Base-by-base conservation (phyloP, 2,888 invertebrate species). In the Hirtodrosophila alboralis region DNA sequence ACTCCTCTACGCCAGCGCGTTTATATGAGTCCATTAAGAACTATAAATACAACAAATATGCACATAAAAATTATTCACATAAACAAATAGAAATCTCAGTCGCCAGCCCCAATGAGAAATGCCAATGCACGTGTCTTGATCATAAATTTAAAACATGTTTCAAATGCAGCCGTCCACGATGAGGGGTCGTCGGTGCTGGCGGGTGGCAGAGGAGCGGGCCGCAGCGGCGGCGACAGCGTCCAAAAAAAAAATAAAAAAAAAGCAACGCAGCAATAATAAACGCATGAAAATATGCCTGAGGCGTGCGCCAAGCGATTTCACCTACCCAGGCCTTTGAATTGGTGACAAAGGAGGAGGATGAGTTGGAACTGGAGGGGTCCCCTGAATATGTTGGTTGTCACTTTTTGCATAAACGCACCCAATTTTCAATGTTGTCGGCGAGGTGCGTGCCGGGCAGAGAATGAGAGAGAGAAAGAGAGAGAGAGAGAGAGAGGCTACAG, bases 251-350 rank as follows among this genome's bases (percentile, higher is more conserved):
- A n/a, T n/a, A n/a, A n/a, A n/a, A n/a, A n/a, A 43, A 58, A 43
- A 21, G 26, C 37, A 77, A 54, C 44, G 54, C 56, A 59, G 62
- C 72, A 47, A 75, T 86, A 78, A 78, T 84, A 86, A 86, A 84
- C 84, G 84, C 86, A 78, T 78, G 86, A 80, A 78, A 86, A 78
- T 78, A 78, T 78, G 84, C 78, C 64, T 34, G 64, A 72, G 84
- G 86, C 78, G 86, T 84, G 86, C 86, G 86, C 81, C 86, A 78
- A 80, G 73, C 78, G 86, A 78, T 78, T 86, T 78, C 78, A 80
- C 78, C 83, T 59, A 75, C 53, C 67, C 34, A 41, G 51, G 38
- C 30, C 21, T 2, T 7, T 1, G 1, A 8, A 7, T 7, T 40
- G 48, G 28, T n/a, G 40, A 12, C 14, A 1, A 38, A 21, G 21